Base-by-base conservation (phyloP, 2,888 invertebrate genomes). In the Phragmatobia fuliginosa region DNA sequence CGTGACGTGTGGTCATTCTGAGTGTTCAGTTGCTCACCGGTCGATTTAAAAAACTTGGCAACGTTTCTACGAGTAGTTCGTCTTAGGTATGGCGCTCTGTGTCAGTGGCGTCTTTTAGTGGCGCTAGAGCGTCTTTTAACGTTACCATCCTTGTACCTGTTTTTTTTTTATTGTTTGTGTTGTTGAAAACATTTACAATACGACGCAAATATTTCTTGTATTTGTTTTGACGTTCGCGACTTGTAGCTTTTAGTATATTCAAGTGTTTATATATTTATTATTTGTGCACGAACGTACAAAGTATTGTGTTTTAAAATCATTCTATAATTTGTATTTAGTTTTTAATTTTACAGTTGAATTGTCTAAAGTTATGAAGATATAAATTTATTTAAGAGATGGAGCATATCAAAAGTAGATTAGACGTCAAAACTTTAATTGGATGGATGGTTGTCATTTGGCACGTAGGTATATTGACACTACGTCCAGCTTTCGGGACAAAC, bases 41-140 rank as follows among this genome's bases (percentile, higher is more conserved):
- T 72, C 79, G 85, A 81, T 79, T 86, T 86, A 89, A 90, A 91
- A 92, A 91, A 89, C 88, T 94, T 94, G 94, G 94, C 94, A 94
- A 75, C 81, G 79, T 72, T 85, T 81, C 82, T 45, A n/a, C n/a
- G n/a, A n/a, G n/a, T n/a, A 77, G 79, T 86, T 88, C 85, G 84
- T 87, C 80, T 84, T 82, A 52, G 52, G 52, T 52, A 85, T 87
- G 90, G 91, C 92, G 91, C 91, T 89, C 78, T 78, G 81, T 86
- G 86, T 80, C 86, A 84, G 85, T 89, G 89, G 90, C 86, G 87
- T 86, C 77, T 81, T 74, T 73, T 74, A 75, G 74, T 81, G 86
- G 85, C 88, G 88, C 87, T 85, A 80, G 77, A 79, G 74, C 75
- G 78, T 72, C 73, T 62, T 63, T 67, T 68, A 61, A 67, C 70